phyloP scores from a whole-genome alignment of 2,888 invertebrate genomes.

The Kryphioiulus occultus region DNA sequence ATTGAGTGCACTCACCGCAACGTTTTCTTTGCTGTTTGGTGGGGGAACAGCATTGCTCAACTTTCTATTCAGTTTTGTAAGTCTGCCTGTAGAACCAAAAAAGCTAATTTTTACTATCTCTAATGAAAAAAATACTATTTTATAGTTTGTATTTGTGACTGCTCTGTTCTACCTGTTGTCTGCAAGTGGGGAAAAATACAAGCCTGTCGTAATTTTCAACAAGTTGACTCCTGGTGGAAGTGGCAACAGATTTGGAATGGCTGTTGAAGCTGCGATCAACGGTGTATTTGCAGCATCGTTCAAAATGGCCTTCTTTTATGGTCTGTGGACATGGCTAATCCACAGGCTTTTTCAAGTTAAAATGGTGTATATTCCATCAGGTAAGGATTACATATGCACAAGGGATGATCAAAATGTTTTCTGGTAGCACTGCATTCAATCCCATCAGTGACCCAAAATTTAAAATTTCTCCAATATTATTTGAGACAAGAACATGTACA shows the following conservation, averaged over 20 bases:
- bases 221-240: conserved; percentile 73
- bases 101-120: neutral
- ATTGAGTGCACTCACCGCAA: conserved; percentile 83
- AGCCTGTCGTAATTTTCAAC: conserved; percentile 88
- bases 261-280: conserved; percentile 86
- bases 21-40: conserved; percentile 84
- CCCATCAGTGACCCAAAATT: no score
- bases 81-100: conserved; percentile 55
- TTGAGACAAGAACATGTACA: no score
- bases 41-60: conserved; percentile 90
- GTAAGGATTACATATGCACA: conserved; percentile 64
- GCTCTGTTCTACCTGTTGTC: conserved; percentile 94
- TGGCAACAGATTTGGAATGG: conserved; percentile 71
- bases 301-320: conserved; percentile 97
- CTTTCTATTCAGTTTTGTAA: conserved; percentile 82
- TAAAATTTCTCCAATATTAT: no score
- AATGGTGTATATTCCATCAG: conserved; percentile 93
- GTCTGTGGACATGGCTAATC: conserved; percentile 97
- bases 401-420: neutral
- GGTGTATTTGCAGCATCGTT: conserved; percentile 96
- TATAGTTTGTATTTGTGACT: conserved; percentile 93
- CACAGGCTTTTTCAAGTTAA: conserved; percentile 93
- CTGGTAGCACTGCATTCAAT: no score
- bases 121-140: conserved; percentile 53
- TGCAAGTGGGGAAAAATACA: conserved; percentile 84